Percentiles rank a stretch among this genome's conserved stretches.
Evolutionary conservation across 2,888 invertebrate species (phyloP).

Genomic region (Anaspis maculata): DNA sequence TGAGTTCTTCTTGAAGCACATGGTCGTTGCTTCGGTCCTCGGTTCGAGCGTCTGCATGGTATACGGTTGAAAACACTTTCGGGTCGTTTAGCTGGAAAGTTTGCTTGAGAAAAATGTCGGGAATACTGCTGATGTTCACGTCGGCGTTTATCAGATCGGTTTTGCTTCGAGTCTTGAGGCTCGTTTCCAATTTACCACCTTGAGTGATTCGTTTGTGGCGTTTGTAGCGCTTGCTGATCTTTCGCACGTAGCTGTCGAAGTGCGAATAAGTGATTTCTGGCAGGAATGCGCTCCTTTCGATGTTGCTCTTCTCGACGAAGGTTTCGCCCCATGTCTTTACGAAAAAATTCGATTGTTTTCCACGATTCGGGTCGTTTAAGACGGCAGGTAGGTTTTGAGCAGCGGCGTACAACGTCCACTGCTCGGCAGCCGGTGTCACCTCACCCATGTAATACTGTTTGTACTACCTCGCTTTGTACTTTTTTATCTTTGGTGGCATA

Average conservation of each 20-base stretch:
- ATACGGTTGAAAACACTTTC: conserved; percentile 76
- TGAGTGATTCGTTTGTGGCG: conserved; percentile 50
- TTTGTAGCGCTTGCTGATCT: conserved; percentile 59
- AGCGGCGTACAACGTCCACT: conserved; percentile 85
- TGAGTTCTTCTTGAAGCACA: conserved; percentile 80
- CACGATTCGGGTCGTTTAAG: conserved; percentile 87
- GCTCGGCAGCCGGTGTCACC: conserved; percentile 36
- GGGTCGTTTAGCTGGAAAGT: conserved; percentile 72
- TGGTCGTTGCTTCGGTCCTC: conserved; percentile 47
- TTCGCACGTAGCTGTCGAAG: conserved; percentile 81
- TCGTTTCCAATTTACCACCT: conserved; percentile 11
- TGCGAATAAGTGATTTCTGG: conserved; percentile 76
- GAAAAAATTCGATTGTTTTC: conserved; percentile 88
- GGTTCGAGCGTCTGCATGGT: no score
- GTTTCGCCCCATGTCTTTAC: conserved; percentile 96
- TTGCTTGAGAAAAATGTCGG: conserved; percentile 75
- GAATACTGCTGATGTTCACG: conserved; percentile 61
- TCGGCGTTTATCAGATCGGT: conserved; percentile 34
- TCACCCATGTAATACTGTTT: conserved; percentile 10
- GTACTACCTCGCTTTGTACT: conserved; percentile 21
- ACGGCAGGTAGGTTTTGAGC: conserved; percentile 93
- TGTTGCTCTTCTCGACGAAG: conserved; percentile 76
- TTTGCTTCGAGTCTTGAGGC: conserved; percentile 23
- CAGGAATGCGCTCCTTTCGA: conserved; percentile 70
- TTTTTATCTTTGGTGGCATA: conserved; percentile 16